These are phyloP conservation scores for Nettapus auritus DNA, from an alignment of 2,113 vertebrate genomes.

Conservation along the genomic window DNA sequence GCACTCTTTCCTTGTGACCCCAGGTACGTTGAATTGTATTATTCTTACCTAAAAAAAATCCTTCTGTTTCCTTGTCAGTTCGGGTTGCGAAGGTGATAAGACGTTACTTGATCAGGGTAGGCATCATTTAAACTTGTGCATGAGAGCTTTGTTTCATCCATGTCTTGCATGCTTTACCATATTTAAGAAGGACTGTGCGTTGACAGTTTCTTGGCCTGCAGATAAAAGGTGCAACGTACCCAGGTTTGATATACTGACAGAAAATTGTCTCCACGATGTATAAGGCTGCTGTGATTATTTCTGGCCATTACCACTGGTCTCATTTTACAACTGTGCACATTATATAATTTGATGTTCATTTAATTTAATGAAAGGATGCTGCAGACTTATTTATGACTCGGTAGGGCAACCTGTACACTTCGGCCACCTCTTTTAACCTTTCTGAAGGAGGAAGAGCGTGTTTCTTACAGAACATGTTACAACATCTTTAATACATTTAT, in stretches of 20 bases:
- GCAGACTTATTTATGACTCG: slow-evolving; percentile 45
- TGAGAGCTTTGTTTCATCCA: not conserved
- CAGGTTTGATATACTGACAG: slow-evolving; percentile 10
- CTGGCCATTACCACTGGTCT: slow-evolving; percentile 31
- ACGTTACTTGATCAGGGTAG: not conserved
- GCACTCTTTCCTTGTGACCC: not conserved
- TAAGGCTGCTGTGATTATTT: not conserved
- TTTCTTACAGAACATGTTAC: slow-evolving; percentile 3
- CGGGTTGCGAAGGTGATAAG: slow-evolving; percentile 11
- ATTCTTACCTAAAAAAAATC: not conserved
- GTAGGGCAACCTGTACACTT: not conserved
- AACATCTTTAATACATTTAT: not conserved
- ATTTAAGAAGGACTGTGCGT: not conserved
- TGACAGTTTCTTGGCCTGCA: slow-evolving; percentile 57
- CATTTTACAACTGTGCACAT: slow-evolving; percentile 42
- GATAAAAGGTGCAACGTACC: not conserved
- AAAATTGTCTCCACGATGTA: not conserved
- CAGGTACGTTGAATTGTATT: not conserved
- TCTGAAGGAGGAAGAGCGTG: not conserved
- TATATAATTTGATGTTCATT: slow-evolving; percentile 60
- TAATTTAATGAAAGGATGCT: slow-evolving; percentile 64
- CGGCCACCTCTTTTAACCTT: slow-evolving; percentile 2
- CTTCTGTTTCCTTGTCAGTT: not conserved
- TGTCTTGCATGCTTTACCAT: not conserved
- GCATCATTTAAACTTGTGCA: not conserved